These are phyloP conservation scores for Orestias chungarensis DNA, from an alignment of 2,797 vertebrate species.

Conservation along the genomic window DNA sequence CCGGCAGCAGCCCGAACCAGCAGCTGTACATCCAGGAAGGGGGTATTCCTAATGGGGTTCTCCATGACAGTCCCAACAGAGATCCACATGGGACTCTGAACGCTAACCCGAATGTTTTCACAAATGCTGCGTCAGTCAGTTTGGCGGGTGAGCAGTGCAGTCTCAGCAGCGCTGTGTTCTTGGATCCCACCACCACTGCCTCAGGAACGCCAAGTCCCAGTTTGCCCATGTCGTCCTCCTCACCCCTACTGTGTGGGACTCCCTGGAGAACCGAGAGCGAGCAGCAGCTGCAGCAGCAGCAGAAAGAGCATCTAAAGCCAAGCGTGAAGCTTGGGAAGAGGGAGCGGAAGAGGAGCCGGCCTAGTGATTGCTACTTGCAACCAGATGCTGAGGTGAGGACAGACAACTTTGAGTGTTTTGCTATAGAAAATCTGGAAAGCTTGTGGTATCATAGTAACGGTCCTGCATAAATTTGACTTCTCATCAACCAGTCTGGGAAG, in stretches of 20 bases:
- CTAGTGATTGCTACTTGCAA: constrained; percentile 63
- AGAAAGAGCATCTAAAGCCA: constrained; percentile 75
- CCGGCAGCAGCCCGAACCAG: constrained; percentile 62
- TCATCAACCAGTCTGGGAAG: constrained; percentile 59
- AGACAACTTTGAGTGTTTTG: not conserved
- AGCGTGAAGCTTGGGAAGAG: constrained; percentile 83
- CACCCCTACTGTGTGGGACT: constrained; percentile 67
- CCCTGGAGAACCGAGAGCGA: constrained; percentile 75
- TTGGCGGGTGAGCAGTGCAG: constrained; percentile 63
- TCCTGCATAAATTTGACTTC: constrained; percentile 8
- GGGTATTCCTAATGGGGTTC: constrained; percentile 62
- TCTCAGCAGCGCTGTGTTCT: constrained; percentile 62
- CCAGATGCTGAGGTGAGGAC: constrained; percentile 59
- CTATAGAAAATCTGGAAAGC: constrained; percentile 3
- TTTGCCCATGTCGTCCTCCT: constrained; percentile 75
- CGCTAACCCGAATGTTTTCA: constrained; percentile 37
- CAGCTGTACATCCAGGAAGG: constrained; percentile 66
- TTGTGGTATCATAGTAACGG: not conserved
- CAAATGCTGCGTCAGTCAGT: constrained; percentile 54
- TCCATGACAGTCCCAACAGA: constrained; percentile 43
- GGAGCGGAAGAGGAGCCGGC: constrained; percentile 81
- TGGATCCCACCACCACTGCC: constrained; percentile 71
- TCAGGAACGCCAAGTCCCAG: constrained; percentile 77
- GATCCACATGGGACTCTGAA: constrained; percentile 40
- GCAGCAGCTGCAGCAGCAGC: constrained; percentile 75